phyloP scores from a whole-genome alignment of 1,140 invertebrate genomes.

The Micrasema minimum region DNA sequence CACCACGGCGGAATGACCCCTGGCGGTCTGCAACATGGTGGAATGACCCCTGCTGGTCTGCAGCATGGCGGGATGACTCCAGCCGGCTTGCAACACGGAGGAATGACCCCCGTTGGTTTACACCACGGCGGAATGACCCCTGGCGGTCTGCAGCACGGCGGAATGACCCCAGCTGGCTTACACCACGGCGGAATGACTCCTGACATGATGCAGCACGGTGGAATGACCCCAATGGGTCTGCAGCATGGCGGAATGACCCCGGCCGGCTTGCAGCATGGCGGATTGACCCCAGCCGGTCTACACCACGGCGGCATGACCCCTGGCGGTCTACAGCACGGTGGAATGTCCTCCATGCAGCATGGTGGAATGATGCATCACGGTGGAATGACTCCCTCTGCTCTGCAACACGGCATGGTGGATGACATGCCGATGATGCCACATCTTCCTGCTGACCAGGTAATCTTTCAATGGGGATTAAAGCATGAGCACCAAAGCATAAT shows the following conservation, averaged over 20 bases:
- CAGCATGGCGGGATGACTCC: conserved; percentile 56
- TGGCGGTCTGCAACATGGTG: conserved; percentile 56
- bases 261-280: conserved; percentile 57
- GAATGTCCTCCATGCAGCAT: conserved; percentile 58
- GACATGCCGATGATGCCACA: conserved; percentile 67
- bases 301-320: conserved; percentile 65
- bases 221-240: conserved; percentile 55
- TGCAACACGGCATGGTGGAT: conserved; percentile 61
- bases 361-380: conserved; percentile 56
- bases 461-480: not conserved
- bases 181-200: conserved; percentile 67
- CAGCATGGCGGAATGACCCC: conserved; percentile 65
- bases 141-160: conserved; percentile 57
- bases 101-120: conserved; percentile 56
- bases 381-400: conserved; percentile 63
- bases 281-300: conserved; percentile 56
- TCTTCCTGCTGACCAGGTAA: conserved; percentile 62
- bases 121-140: conserved; percentile 67
- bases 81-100: conserved; percentile 56
- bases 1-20: conserved; percentile 56
- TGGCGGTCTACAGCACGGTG: conserved; percentile 57
- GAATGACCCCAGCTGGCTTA: conserved; percentile 57
- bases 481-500: too few relatives aligned
- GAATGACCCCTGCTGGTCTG: conserved; percentile 57
- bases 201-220: conserved; percentile 56